A percentile compares a stretch with the other conserved stretches of the same genome.
phyloP scores from a whole-genome alignment of 1,140 invertebrate species.

The Leptinotarsa lineolata region DNA sequence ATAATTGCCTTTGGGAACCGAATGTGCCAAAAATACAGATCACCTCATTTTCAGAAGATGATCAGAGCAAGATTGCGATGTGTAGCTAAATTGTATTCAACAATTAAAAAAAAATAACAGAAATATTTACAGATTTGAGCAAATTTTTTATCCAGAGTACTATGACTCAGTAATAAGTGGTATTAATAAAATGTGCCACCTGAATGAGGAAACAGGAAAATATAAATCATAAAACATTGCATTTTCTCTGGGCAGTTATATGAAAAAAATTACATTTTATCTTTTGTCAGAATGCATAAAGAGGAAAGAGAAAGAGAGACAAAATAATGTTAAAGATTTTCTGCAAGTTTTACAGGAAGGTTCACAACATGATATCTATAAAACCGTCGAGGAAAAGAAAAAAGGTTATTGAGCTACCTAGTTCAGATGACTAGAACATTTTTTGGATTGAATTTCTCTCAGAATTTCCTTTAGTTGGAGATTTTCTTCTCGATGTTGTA shows the following conservation, averaged over 20 bases:
- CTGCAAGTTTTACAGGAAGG: slow-evolving; percentile 1
- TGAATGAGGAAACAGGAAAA: slow-evolving; percentile 12
- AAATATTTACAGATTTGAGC: background rate
- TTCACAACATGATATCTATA: slow-evolving; percentile 11
- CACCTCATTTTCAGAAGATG: background rate
- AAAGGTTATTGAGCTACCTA: slow-evolving; percentile 2
- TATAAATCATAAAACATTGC: background rate
- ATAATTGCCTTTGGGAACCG: slow-evolving; percentile 7
- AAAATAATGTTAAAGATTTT: background rate
- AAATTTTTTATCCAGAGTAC: background rate
- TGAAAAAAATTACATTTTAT: slow-evolving; percentile 12
- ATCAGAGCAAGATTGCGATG: background rate
- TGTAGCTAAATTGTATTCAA: background rate
- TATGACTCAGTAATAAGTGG: background rate
- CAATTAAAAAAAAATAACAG: background rate
- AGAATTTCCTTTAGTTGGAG: no score
- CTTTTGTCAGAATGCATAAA: background rate
- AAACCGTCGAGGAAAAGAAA: background rate
- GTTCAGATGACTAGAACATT: background rate
- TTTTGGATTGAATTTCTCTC: no score
- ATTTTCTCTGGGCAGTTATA: background rate
- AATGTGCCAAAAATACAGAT: background rate
- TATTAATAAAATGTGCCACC: background rate
- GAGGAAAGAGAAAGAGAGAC: background rate
- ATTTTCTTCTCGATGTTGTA: no score